phyloP scores from a whole-genome alignment of 2,113 vertebrate genomes.

The Hippocampus abdominalis region DNA sequence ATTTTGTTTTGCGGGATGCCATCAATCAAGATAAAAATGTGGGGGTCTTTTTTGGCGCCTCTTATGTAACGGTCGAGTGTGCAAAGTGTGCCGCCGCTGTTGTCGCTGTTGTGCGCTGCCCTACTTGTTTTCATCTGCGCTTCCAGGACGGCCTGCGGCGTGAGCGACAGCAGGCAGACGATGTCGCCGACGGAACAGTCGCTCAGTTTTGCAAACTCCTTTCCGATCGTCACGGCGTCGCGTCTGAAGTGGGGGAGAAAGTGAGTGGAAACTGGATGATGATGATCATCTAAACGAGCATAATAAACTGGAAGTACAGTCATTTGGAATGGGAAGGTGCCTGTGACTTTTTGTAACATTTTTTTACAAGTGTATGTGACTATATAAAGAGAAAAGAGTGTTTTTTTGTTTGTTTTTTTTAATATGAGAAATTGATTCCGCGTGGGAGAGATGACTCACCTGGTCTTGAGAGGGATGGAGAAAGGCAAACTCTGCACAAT shows the following conservation, averaged over 20 bases:
- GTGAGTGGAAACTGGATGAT: background rate
- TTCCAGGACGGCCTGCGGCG: conserved; percentile 59
- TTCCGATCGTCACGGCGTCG: conserved; percentile 71
- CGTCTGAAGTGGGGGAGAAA: conserved; percentile 52
- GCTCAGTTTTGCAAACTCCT: conserved; percentile 65
- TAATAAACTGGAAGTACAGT: no score
- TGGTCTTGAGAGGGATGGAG: conserved; percentile 73
- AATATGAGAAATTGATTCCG: background rate
- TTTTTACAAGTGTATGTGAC: no score
- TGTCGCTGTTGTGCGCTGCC: conserved; percentile 7
- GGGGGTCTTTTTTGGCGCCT: conserved; percentile 2
- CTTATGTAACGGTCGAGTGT: conserved; percentile 45
- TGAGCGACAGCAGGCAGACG: conserved; percentile 70
- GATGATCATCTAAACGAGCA: no score
- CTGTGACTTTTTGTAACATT: no score
- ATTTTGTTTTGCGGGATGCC: conserved; percentile 18
- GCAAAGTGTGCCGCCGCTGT: background rate
- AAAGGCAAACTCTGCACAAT: conserved; percentile 73
- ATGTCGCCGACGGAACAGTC: conserved; percentile 69
- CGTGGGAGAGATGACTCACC: conserved; percentile 37
- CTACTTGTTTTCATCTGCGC: conserved; percentile 76
- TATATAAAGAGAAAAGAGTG: no score
- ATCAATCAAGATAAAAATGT: background rate
- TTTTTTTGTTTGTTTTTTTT: no score
- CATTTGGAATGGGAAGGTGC: no score